A percentile compares a stretch with the other conserved stretches of the same genome.
Conservation (phyloP, 2,888 invertebrate species). For the Temnothorax unifasciatus region DNA sequence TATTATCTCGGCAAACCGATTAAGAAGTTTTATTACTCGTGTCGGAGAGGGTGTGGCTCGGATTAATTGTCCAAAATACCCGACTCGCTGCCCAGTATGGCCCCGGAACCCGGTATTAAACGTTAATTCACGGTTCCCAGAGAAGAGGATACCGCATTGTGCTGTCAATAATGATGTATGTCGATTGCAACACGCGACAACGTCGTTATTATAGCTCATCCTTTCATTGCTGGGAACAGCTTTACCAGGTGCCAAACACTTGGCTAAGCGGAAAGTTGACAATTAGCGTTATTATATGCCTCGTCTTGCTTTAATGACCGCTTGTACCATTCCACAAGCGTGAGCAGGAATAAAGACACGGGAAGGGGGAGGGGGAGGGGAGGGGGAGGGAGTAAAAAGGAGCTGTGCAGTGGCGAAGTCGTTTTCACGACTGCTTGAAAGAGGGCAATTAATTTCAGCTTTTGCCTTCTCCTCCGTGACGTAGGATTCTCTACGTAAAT, state of each 20-base stretch:
- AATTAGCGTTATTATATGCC: slow-evolving; percentile 59
- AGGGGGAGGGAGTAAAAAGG: slow-evolving; percentile 34
- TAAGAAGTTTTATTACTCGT: slow-evolving; percentile 66
- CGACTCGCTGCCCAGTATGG: slow-evolving; percentile 55
- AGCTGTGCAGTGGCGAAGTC: slow-evolving; percentile 35
- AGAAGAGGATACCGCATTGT: slow-evolving; percentile 55
- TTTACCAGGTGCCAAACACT: slow-evolving; percentile 54
- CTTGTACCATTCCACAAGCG: slow-evolving; percentile 38
- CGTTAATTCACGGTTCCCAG: slow-evolving; percentile 71
- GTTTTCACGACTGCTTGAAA: slow-evolving; percentile 48
- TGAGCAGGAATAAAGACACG: slow-evolving; percentile 9
- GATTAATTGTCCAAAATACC: slow-evolving; percentile 74
- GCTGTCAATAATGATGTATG: slow-evolving; percentile 69
- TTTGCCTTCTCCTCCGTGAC: slow-evolving; percentile 16
- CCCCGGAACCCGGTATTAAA: slow-evolving; percentile 72
- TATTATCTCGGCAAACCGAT: slow-evolving; percentile 72
- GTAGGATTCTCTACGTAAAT: slow-evolving; percentile 39
- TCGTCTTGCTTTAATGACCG: slow-evolving; percentile 46
- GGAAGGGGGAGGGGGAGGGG: not conserved
- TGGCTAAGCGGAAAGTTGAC: slow-evolving; percentile 35
- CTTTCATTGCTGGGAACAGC: slow-evolving; percentile 43
- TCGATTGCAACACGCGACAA: slow-evolving; percentile 58
- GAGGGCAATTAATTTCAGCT: slow-evolving; percentile 48
- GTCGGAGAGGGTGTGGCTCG: slow-evolving; percentile 55
- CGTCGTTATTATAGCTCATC: slow-evolving; percentile 60